phyloP scores from a whole-genome alignment of 2,113 vertebrate species.

The Tringa solitaria region DNA sequence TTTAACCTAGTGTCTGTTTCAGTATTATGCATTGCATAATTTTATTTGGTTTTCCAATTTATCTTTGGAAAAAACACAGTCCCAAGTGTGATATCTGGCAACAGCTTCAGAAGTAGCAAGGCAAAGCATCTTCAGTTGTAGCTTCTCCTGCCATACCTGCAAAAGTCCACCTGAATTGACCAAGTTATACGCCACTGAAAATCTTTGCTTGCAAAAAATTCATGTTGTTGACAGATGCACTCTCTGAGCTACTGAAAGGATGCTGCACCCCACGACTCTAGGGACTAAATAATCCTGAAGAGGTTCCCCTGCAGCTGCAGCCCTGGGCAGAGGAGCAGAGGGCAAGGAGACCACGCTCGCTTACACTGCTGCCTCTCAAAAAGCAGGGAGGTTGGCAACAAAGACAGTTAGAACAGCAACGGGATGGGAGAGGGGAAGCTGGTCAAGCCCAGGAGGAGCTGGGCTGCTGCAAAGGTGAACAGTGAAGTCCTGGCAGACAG shows the following conservation, averaged over 20 bases:
- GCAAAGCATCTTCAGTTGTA: not conserved
- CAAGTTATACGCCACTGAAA: not conserved
- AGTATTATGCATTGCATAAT: not conserved
- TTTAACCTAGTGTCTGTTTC: not conserved
- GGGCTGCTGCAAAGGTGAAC: fast-evolving
- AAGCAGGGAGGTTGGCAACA: fast-evolving
- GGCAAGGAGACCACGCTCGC: not conserved
- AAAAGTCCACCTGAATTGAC: not conserved
- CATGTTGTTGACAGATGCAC: not conserved
- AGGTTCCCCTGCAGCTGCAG: not conserved
- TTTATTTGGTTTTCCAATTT: not conserved
- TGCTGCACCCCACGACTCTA: not conserved
- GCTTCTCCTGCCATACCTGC: too few relatives aligned
- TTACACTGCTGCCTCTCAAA: not conserved
- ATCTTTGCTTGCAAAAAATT: not conserved
- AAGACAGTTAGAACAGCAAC: not conserved
- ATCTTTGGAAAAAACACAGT: not conserved
- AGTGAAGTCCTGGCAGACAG: not conserved
- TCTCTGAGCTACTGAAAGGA: not conserved
- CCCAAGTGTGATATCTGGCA: not conserved
- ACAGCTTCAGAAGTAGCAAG: not conserved
- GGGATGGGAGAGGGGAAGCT: not conserved
- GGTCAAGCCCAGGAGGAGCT: fast-evolving
- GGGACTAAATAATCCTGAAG: not conserved
- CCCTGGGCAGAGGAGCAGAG: not conserved